These are phyloP conservation scores for Lampris megalopsis DNA, from an alignment of 2,113 vertebrate species.

Conservation along the genomic window DNA sequence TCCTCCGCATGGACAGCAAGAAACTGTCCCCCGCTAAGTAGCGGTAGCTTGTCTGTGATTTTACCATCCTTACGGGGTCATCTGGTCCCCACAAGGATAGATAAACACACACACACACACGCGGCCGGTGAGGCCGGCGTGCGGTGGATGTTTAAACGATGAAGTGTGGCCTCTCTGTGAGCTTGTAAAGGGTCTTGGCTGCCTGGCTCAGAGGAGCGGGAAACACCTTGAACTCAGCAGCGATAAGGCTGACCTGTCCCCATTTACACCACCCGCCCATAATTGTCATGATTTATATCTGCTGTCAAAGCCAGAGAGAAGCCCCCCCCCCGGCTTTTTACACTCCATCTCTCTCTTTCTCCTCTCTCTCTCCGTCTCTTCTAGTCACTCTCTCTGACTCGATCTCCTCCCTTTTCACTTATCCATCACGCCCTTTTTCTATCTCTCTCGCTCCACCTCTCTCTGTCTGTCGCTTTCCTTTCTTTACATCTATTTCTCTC, in stretches of 20 bases:
- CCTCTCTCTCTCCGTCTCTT: slow-evolving; percentile 27
- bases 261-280: slow-evolving; percentile 68
- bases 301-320: slow-evolving; percentile 66
- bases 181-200: slow-evolving; percentile 36
- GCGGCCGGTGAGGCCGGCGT: not conserved
- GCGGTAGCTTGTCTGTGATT: no score
- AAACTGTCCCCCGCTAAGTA: no score
- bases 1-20: no score
- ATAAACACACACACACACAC: slow-evolving; percentile 2
- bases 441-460: slow-evolving; percentile 4
- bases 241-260: slow-evolving; percentile 75
- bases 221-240: slow-evolving; percentile 75
- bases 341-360: slow-evolving; percentile 18
- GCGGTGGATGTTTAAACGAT: no score
- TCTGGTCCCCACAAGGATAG: no score
- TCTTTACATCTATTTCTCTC: not conserved
- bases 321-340: slow-evolving; percentile 32
- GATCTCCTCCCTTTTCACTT: not conserved
- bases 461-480: slow-evolving; percentile 13
- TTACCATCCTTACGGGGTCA: no score
- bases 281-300: slow-evolving; percentile 80
- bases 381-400: slow-evolving; percentile 6
- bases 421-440: slow-evolving; percentile 3
- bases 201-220: slow-evolving; percentile 68
- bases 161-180: slow-evolving; percentile 20